Base-by-base conservation (phyloP, 2,797 vertebrate species). In the Galago senegalensis region DNA sequence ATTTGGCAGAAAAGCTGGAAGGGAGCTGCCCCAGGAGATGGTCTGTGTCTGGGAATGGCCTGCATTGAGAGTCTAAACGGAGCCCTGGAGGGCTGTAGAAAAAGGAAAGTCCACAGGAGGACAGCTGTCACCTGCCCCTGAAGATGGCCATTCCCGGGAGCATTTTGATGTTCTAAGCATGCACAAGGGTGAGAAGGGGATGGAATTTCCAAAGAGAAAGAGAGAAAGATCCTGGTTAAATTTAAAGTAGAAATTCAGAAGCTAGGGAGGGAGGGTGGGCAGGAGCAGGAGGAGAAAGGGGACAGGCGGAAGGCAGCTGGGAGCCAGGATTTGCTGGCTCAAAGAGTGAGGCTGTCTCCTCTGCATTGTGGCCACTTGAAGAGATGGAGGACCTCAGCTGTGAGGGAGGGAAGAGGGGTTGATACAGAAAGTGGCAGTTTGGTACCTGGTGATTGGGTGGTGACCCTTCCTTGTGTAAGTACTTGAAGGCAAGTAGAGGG, bases 11-110 rank as follows among this genome's bases (percentile, higher is more conserved):
- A 94, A 81, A 83, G 67, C 7, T 49, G 65, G 18, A 40, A 40
- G 18, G 61, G 13, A 37, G 56, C 29, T 17, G 1, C 70, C 25
- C 21, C 0, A 0, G 60, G 25, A 7, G 61, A 21, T 1, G 13
- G 14, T 58, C 25, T 21, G 21, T 0, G 1, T 13, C 23, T 13
- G 7, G 1, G n/a, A n/a, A 14, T 0, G 2, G 7, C 40, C 76
- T 23, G 20, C 8, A 9, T 5, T 4, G 37, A 2, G 34, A 9
- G 4, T 3, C 46, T 31, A 27, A 5, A 31, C 0, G 16, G n/a
- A 29, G 4, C 67, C 10, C 0, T 1, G 0, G 43, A 9, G 8
- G 4, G 21, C 7, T 17, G 65, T 4, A 69, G 77, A 53, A 17
- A 60, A 12, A 11, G 65, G 63, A 23, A 43, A 11, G 20, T 43